Percentiles rank a stretch among this genome's conserved stretches.
phyloP scores from a whole-genome alignment of 2,888 invertebrate genomes.

The Lobophora halterata region DNA sequence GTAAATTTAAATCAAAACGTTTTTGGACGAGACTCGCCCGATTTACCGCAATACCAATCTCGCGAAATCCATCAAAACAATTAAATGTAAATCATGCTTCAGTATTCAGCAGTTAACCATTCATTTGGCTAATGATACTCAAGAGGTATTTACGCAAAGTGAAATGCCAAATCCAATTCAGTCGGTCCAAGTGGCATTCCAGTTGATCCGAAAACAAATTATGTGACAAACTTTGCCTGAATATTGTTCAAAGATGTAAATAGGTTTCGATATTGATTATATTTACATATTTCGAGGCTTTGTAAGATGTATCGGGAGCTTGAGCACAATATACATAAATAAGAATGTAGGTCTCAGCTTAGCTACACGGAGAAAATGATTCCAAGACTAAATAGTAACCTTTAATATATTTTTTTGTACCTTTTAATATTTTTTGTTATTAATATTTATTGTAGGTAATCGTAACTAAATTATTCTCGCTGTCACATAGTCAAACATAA shows the following conservation, averaged over 20 bases:
- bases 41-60: conserved; percentile 9
- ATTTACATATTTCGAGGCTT: conserved; percentile 32
- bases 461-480: too few relatives aligned
- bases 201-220: conserved; percentile 38
- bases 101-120: conserved; percentile 6
- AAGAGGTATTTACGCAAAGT: conserved; percentile 13
- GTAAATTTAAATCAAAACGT: too few relatives aligned
- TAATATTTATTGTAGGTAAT: too few relatives aligned
- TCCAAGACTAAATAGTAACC: too few relatives aligned
- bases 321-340: too few relatives aligned
- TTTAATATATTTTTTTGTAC: too few relatives aligned
- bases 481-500: too few relatives aligned
- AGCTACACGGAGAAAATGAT: too few relatives aligned
- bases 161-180: conserved; percentile 25
- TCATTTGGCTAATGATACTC: conserved; percentile 15
- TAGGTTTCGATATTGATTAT: conserved; percentile 27
- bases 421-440: too few relatives aligned
- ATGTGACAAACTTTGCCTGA: conserved; percentile 30
- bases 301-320: not conserved
- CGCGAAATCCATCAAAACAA: conserved; percentile 11
- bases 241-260: conserved; percentile 30
- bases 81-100: conserved; percentile 21
- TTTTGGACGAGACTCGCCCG: too few relatives aligned
- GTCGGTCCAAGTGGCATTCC: conserved; percentile 34
- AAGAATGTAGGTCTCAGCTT: too few relatives aligned